Evolutionary conservation across 2,113 vertebrate genomes (phyloP), one percentile per base, ranked within the genome.

Genomic region (Petrocephalus microphthalmus): DNA sequence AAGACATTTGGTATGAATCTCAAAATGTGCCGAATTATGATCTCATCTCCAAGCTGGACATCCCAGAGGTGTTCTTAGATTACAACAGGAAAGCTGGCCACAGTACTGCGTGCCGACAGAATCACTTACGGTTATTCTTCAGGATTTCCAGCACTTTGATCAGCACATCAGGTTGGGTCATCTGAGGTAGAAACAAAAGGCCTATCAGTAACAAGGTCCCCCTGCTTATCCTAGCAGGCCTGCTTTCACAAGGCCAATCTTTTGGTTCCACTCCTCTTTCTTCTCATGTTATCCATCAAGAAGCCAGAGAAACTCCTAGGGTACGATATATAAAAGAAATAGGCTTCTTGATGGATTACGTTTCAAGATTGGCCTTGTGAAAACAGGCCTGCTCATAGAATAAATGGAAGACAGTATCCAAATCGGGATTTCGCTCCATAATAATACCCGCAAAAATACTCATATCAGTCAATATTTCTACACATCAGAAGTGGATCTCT

Each of bases 81-180:
- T 67, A 29, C 25, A 29, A 29, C 60, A 13, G 60, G 60, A 13
- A n/a, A 67, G 60, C 25, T 29, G 11, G 57, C 7, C n/a, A 64
- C 57, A n/a, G 60, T 67, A 42, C 71, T 37, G 71, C 15, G 6
- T 78, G 71, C 25, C 3, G 10, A 45, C 42, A 52, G 88, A 81
- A 2, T 6, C 11, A 96, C 97, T 96, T 89, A 99, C 98, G 82
- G 57, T 94, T 96, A 89, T 96, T 98, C 94, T 97, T 99, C 88
- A 99, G 93, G 94, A 99, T 97, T 91, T 98, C 97, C 94, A 99
- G 97, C 86, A 98, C 97, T 92, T 98, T 96, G 92, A 99, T 99
- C 90, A 99, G 92, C 92, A 99, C 98, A 93, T 99, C 98, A 82
- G 98, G 98, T 85, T 99, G 98, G 89, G 95, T 99, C 97, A 99